These are phyloP conservation scores for Aphidius gifuensis DNA, from an alignment of 1,140 invertebrate species.

Conservation along the genomic window DNA sequence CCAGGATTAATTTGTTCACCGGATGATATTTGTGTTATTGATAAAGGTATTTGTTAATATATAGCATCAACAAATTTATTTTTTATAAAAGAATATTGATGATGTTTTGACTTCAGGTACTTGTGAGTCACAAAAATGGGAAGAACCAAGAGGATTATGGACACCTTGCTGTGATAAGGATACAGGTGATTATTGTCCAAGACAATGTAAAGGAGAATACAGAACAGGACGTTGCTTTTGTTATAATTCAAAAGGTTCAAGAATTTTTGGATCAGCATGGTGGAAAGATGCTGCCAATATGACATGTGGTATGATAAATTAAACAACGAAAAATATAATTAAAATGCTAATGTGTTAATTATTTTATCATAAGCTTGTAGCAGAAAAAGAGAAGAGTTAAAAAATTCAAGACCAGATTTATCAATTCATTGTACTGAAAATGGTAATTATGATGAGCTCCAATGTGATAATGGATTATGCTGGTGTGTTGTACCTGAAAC, in stretches of 20 bases:
- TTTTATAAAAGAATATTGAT: constrained; percentile 1
- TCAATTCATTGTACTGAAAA: constrained; percentile 44
- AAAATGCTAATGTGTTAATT: not conserved
- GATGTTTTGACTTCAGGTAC: not conserved
- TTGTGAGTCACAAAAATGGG: constrained; percentile 6
- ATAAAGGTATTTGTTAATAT: not conserved
- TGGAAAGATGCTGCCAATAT: constrained; percentile 36
- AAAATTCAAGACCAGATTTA: constrained; percentile 24
- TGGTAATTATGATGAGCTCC: constrained; percentile 48
- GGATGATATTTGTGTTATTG: not conserved
- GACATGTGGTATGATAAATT: constrained; percentile 40
- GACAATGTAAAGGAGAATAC: constrained; percentile 17
- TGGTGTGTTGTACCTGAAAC: constrained; percentile 43
- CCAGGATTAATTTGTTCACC: constrained; percentile 2
- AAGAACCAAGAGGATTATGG: not conserved
- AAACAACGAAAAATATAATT: constrained; percentile 4
- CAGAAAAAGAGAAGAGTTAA: constrained; percentile 25
- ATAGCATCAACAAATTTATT: no score
- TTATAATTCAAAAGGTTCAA: constrained; percentile 28
- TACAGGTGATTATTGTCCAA: constrained; percentile 8
- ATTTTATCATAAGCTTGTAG: constrained; percentile 30
- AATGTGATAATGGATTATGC: constrained; percentile 47
- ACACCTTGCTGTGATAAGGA: constrained; percentile 6
- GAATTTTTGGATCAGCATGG: constrained; percentile 41
- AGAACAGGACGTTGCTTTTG: constrained; percentile 32